Conservation (phyloP, 2,113 vertebrate genomes). For the Ictidomys tridecemlineatus region DNA sequence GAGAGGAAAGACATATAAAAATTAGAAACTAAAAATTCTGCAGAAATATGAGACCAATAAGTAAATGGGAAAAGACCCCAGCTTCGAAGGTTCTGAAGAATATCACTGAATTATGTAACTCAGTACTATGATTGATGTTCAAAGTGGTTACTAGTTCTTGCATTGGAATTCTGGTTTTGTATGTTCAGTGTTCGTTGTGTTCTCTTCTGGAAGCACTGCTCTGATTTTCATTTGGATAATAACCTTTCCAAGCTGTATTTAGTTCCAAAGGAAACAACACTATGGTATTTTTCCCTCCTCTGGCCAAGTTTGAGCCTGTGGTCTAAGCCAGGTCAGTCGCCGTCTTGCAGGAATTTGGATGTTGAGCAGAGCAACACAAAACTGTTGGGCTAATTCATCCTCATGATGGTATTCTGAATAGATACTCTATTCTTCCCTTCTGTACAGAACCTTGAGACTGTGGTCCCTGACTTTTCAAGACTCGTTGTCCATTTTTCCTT, state of each 20-base stretch:
- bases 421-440: neutral
- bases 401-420: neutral
- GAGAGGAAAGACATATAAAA: neutral
- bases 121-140: neutral
- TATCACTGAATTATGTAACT: neutral
- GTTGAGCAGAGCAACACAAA: neutral
- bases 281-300: neutral
- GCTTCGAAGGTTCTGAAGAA: neutral
- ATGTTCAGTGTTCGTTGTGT: neutral
- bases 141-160: neutral
- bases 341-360: neutral
- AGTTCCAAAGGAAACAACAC: neutral
- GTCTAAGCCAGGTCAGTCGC: neutral
- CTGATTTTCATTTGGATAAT: neutral
- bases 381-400: neutral
- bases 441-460: neutral
- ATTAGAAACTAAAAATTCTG: neutral
- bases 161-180: neutral
- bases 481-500: neutral
- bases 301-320: neutral
- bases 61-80: neutral
- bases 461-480: neutral
- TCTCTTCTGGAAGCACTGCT: neutral
- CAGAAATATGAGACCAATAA: neutral
- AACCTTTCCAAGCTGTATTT: neutral